Conservation (phyloP, 2,888 invertebrate genomes). For the Chaitophorus viminalis region DNA sequence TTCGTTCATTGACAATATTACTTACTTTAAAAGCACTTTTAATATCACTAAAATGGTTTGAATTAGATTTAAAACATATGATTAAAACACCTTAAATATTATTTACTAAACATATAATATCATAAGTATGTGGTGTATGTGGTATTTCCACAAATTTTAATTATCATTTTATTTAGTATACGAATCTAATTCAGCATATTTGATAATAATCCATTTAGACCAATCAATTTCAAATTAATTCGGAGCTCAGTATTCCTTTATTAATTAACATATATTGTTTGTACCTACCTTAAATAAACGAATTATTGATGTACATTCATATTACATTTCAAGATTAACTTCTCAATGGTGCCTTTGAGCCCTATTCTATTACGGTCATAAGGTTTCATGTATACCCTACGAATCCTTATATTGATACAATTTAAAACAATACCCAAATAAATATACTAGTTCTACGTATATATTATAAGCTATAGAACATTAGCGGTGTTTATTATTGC, state of each 20-base stretch:
- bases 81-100: no score
- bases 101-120: no score
- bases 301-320: not conserved
- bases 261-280: conserved; percentile 15
- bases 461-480: not conserved
- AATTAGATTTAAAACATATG: no score
- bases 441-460: not conserved
- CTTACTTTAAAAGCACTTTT: conserved; percentile 31
- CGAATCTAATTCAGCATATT: not conserved
- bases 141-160: not conserved
- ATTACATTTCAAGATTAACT: not conserved
- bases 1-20: not conserved
- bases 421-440: conserved; percentile 5
- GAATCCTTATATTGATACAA: not conserved
- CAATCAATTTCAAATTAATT: conserved; percentile 13
- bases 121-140: not conserved
- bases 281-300: conserved; percentile 3
- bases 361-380: not conserved
- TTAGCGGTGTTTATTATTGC: not conserved
- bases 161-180: not conserved
- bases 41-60: no score
- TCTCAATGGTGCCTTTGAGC: not conserved
- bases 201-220: conserved; percentile 4
- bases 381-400: not conserved
- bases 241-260: not conserved